These are phyloP conservation scores for Thysanoteuthis rhombus DNA, from an alignment of 2,888 invertebrate genomes.

Conservation along the genomic window DNA sequence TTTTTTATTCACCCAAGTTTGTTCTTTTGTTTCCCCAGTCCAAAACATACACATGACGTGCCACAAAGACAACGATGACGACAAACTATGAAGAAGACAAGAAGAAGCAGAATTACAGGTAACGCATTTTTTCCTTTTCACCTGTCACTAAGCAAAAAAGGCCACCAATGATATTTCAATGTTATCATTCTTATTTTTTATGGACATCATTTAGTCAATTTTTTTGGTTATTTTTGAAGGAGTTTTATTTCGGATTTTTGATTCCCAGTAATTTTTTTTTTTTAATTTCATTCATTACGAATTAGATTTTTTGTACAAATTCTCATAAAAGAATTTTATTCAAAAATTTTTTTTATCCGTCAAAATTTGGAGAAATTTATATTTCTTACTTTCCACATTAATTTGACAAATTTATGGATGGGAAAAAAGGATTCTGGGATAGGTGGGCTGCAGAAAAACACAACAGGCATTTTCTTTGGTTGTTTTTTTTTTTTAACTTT, in stretches of 20 bases:
- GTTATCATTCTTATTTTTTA: not conserved
- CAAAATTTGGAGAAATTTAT: not conserved
- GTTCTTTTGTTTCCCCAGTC: slow-evolving; percentile 12
- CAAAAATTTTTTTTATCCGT: no score
- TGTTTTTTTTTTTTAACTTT: not conserved
- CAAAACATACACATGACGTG: not conserved
- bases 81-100: not conserved
- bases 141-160: not conserved
- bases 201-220: not conserved
- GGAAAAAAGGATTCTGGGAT: not conserved
- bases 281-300: not conserved
- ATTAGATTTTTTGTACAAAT: no score
- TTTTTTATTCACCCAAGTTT: not conserved
- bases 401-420: not conserved
- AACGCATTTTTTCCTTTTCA: not conserved
- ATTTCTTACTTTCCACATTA: not conserved
- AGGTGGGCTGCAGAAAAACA: not conserved
- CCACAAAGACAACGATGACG: not conserved
- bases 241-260: not conserved
- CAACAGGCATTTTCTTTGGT: not conserved
- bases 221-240: not conserved
- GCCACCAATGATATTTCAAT: not conserved
- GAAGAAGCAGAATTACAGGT: not conserved
- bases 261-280: not conserved
- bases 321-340: no score